Evolutionary conservation across 2,888 invertebrate species (phyloP).

Genomic region (Netelia inedita): DNA sequence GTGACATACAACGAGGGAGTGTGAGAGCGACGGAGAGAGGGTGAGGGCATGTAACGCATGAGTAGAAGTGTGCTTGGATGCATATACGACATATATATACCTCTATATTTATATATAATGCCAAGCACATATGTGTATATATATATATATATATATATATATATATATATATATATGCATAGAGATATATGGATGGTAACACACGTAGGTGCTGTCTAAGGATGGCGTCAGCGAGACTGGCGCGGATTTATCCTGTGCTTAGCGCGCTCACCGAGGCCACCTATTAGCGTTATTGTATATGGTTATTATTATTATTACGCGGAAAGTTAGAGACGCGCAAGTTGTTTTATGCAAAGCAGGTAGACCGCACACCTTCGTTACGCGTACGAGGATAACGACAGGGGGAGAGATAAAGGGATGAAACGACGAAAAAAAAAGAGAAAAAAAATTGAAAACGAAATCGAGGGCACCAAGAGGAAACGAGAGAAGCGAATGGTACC

Average conservation of each 20-base stretch:
- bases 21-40: slow-evolving; percentile 19
- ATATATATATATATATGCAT: not conserved
- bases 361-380: slow-evolving; percentile 63
- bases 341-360: slow-evolving; percentile 76
- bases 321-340: slow-evolving; percentile 72
- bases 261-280: slow-evolving; percentile 71
- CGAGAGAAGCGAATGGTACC: not conserved
- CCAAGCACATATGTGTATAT: not conserved
- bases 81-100: slow-evolving; percentile 55
- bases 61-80: slow-evolving; percentile 51
- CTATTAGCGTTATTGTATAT: slow-evolving; percentile 79
- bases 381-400: slow-evolving; percentile 14
- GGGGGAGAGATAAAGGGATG: not conserved
- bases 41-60: slow-evolving; percentile 52
- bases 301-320: slow-evolving; percentile 77
- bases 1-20: slow-evolving; percentile 43
- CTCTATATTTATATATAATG: not conserved
- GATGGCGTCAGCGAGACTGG: slow-evolving; percentile 76
- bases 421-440: slow-evolving; percentile 7
- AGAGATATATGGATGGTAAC: slow-evolving; percentile 39
- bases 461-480: slow-evolving; percentile 1
- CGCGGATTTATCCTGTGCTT: slow-evolving; percentile 74
- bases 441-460: not conserved
- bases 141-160: not conserved
- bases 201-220: slow-evolving; percentile 66